Evolutionary conservation across 2,113 vertebrate species (phyloP), one percentile per base, ranked within the genome.

Genomic region (Puntigrus tetrazona): DNA sequence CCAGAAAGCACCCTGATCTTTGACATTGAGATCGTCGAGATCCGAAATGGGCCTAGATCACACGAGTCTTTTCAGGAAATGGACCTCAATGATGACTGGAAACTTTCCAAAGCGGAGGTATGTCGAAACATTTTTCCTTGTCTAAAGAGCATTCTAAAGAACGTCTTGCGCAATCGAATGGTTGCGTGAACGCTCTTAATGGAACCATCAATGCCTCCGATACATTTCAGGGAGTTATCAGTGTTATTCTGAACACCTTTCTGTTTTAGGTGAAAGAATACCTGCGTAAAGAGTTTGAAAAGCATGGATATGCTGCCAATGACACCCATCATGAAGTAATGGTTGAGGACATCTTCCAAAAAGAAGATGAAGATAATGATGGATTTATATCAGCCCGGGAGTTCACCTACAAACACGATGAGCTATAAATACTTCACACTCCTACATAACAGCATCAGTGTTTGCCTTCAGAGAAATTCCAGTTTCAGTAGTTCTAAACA

Each of bases 31-130:
- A 91, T 99, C 86, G 88, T 98, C 63, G 97, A 99, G 88, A 99
- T 99, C 87, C 94, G 96, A 92, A 99, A 98, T 91, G 98, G 98
- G 55, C 98, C 97, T 4, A 93, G 97, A 76, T 99, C 98, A 29
- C 97, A 99, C 5, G 98, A 99, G 70, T 97, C 98, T 8, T 99
- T 99, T 90, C 97, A 98, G 91, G 96, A 98, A 86, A 99, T 99
- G 97, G 98, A 99, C 90, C 96, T 99, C 76, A 96, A 99, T 1
- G 97, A 99, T 88, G 98, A 99, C 90, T 99, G 98, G 98, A 99
- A 92, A 70, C 95, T 99, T 18, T 99, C 98, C 74, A 97, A 92
- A 89, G 85, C 94, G 0, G 98, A 99, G 96, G 98, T 97, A 88
- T 91, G 88, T 38, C 13, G n/a, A 27, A 29, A n/a, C n/a, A 59